Base-by-base conservation (phyloP, 2,888 invertebrate species). In the Drepanosiphum platanoidis region DNA sequence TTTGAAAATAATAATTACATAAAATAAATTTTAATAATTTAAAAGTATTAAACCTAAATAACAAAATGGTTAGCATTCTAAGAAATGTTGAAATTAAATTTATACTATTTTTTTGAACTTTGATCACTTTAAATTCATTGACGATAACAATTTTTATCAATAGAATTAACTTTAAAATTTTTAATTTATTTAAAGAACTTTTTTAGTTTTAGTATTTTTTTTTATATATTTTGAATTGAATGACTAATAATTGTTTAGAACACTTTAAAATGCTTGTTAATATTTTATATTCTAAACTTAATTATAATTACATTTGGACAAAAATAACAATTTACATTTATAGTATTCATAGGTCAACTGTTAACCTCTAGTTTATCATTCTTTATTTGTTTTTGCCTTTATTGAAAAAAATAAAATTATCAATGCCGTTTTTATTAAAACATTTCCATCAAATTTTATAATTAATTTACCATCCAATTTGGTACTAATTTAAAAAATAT, bases 301-400 rank as follows among this genome's bases (percentile, higher is more conserved):
- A 79, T 52, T 46, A 79, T 0, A 18, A 46, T 52, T 46, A 78
- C 0, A 15, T 42, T 68, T 79, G 30, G n/a, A 36, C 27, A 34
- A 68, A 80, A 80, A 68, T 39, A 79, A 68, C 15, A 32, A 80
- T 27, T 18, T 68, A 32, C 11, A 32, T 79, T 52, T 80, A 78
- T 42, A 27, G 68, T 68, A 68, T 9, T 46, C 68, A 68, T 68
- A 80, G 68, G 34, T 80, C 34, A 80, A 80, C 8, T 34, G 52
- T 80, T 52, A 68, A 80, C 68, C 68, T 80, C 42, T 68, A 68
- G 46, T 3, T 80, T 80, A 80, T 68, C 68, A 68, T 11, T 46
- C 11, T 79, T 80, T 80, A 80, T 80, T 68, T 68, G 52, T 70
- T 46, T 70, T 46, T 46, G 27, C 68, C 15, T 66, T 30, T 46